Evolutionary conservation across 2,888 invertebrate species (phyloP).

Genomic region (Morinoia aosen): DNA sequence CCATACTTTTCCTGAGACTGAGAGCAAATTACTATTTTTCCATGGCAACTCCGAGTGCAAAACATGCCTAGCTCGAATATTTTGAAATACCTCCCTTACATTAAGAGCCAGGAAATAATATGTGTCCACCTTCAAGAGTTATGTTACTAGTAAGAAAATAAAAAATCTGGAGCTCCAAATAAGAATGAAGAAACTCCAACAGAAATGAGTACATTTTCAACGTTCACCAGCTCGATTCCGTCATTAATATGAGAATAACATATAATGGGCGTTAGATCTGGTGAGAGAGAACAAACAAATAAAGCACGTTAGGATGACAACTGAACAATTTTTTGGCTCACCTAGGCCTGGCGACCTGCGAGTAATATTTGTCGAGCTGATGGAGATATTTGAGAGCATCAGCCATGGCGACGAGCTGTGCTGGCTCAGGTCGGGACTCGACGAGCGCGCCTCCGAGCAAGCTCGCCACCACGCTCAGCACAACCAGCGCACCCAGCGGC

Average conservation of each 20-base stretch:
- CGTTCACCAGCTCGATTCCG: neutral
- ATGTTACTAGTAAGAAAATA: neutral
- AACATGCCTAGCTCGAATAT: neutral
- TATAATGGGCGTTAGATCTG: neutral
- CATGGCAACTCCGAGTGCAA: no score
- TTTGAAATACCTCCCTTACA: neutral
- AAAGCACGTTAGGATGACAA: neutral
- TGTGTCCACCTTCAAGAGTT: neutral
- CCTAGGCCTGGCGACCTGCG: constrained; percentile 80
- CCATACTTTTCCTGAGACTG: no score
- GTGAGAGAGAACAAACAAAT: neutral
- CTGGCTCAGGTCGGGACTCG: constrained; percentile 62
- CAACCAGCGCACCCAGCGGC: constrained; percentile 54
- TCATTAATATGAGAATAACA: neutral
- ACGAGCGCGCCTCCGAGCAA: constrained; percentile 45
- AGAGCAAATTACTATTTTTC: no score
- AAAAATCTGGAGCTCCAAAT: neutral
- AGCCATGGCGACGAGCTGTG: constrained; percentile 76
- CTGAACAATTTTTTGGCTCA: constrained; percentile 70
- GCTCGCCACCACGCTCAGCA: constrained; percentile 57
- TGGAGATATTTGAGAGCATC: constrained; percentile 80
- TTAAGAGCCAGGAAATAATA: neutral
- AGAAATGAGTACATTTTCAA: neutral
- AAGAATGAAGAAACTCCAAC: no score
- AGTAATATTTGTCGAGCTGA: constrained; percentile 79